phyloP scores from a whole-genome alignment of 2,888 invertebrate species.

The Fissipunctia ypsillon region DNA sequence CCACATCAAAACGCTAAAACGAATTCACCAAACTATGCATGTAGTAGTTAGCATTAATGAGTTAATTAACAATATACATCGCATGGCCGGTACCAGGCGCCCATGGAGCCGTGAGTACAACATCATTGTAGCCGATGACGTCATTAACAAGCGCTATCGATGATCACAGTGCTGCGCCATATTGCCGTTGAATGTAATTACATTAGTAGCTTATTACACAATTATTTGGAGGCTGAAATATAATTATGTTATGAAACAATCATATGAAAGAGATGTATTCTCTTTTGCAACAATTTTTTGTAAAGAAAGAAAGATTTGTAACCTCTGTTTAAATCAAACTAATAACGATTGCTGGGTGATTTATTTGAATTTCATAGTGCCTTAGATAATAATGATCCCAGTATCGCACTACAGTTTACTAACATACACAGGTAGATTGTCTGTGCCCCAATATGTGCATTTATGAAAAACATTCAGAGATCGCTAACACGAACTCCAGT shows the following conservation, averaged over 20 bases:
- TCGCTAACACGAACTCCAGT: neutral
- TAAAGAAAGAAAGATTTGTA: neutral
- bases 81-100: constrained; percentile 13
- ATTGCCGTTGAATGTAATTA: neutral
- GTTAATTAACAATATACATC: constrained; percentile 31
- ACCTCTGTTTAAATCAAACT: neutral
- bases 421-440: neutral
- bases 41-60: constrained; percentile 36
- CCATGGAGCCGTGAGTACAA: constrained; percentile 10
- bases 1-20: constrained; percentile 1
- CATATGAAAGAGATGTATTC: neutral
- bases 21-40: constrained; percentile 27
- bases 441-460: neutral
- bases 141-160: constrained; percentile 42
- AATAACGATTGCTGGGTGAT: neutral
- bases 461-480: neutral
- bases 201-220: neutral
- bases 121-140: constrained; percentile 33
- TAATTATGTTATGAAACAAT: neutral
- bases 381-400: neutral
- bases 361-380: neutral
- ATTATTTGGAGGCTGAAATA: neutral
- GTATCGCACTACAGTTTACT: neutral
- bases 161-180: constrained; percentile 1
- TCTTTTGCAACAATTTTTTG: neutral